Base-by-base conservation (phyloP, 2,888 invertebrate species). In the Sceliomorpha sp. region DNA sequence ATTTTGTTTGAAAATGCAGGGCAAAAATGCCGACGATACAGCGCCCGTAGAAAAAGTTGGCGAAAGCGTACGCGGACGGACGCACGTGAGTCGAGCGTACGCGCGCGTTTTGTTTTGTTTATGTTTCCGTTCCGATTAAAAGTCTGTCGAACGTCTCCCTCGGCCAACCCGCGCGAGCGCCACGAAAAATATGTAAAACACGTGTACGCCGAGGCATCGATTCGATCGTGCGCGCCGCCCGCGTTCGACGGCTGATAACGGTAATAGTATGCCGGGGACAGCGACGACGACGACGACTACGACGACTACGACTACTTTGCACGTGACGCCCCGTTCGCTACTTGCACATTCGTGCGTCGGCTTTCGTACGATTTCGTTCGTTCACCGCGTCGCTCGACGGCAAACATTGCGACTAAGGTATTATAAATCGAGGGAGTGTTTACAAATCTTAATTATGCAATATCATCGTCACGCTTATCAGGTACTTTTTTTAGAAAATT, bases 141-240 rank as follows among this genome's bases (percentile, higher is more conserved):
- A 66, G 51, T 66, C 51, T 51, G 58, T 66, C 58, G 66, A 66
- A 66, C 58, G 66, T 58, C 66, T 66, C 66, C n/a, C n/a, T n/a
- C n/a, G n/a, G 66, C 58, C 66, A 51, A 47, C 51, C 58, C 51
- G 66, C 51, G 47, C 64, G 37, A 34, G 50, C 51, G 51, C n/a
- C n/a, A n/a, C n/a, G n/a, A n/a, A 45, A 66, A 66, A 66, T 66
- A 66, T 66, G 66, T 53, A 66, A 66, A 66, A 59, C 58, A 50
- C 48, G 55, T 20, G 20, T 20, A 5, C n/a, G n/a, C n/a, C 6
- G 55, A 20, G 40, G 15, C 53, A 34, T 44, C 56, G 56, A 64
- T 58, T 51, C 34, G 45, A 51, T 64, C 56, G 50, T 32, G 47
- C 62, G 50, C 56, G 56, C 63, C 48, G 32, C 42, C 55, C 20